Evolutionary conservation across 2,888 invertebrate genomes (phyloP).

Genomic region (Heliothis peltigera): DNA sequence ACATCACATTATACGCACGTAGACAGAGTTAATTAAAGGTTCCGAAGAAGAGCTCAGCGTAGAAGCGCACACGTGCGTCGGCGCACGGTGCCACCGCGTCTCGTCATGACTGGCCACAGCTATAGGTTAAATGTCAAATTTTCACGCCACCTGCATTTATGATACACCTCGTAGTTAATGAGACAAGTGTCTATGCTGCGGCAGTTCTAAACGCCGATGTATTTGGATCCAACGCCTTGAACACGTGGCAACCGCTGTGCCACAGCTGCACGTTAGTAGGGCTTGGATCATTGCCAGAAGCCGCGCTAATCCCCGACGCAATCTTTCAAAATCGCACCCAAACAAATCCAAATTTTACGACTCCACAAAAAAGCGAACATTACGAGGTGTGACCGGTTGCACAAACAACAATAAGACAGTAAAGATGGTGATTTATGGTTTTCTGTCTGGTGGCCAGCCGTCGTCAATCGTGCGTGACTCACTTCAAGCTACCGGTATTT

Average conservation of each 20-base stretch:
- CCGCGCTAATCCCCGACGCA: conserved; percentile 59
- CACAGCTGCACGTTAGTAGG: conserved; percentile 10
- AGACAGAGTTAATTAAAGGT: conserved; percentile 25
- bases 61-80: conserved; percentile 58
- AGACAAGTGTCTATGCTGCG: conserved; percentile 1
- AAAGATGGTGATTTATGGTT: conserved; percentile 69
- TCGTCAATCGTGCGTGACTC: conserved; percentile 35
- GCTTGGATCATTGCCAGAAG: conserved; percentile 72
- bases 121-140: conserved; percentile 24
- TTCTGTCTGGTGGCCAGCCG: conserved; percentile 67
- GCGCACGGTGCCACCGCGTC: conserved; percentile 68
- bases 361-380: conserved; percentile 71
- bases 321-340: conserved; percentile 70
- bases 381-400: conserved; percentile 58
- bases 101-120: conserved; percentile 48
- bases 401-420: conserved; percentile 72
- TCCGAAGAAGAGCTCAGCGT: conserved; percentile 10
- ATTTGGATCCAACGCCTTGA: background rate
- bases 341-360: conserved; percentile 76
- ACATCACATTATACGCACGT: conserved; percentile 16
- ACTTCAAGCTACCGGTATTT: background rate
- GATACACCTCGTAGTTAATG: conserved; percentile 30
- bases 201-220: conserved; percentile 14
- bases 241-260: conserved; percentile 14
- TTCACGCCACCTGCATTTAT: background rate